Conservation (phyloP, 1,140 invertebrate species). For the Acromyrmex charruanus region DNA sequence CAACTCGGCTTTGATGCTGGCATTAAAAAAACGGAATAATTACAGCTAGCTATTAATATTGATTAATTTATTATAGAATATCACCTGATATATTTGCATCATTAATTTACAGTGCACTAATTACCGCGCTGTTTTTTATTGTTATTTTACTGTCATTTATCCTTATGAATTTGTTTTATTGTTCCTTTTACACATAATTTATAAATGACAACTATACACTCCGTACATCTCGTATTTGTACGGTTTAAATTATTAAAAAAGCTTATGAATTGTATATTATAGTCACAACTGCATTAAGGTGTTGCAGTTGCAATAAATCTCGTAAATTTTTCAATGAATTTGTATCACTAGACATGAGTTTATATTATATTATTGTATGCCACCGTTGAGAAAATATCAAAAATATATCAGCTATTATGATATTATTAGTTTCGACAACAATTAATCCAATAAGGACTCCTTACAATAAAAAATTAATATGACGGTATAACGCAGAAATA, state of each 20-base stretch:
- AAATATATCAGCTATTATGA: background rate
- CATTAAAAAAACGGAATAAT: slow-evolving; percentile 3
- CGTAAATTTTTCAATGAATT: background rate
- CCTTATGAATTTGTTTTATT: too few species aligned
- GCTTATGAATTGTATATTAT: background rate
- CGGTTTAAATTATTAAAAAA: background rate
- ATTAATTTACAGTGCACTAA: background rate
- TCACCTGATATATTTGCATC: background rate
- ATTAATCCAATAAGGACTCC: background rate
- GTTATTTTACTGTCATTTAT: too few species aligned
- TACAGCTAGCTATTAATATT: slow-evolving; percentile 26
- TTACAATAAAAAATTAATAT: background rate
- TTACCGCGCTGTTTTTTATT: too few species aligned
- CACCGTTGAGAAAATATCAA: background rate
- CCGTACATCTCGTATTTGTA: background rate
- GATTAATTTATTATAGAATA: slow-evolving; percentile 3
- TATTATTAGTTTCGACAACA: background rate
- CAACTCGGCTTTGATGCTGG: background rate
- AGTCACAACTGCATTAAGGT: background rate
- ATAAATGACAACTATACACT: background rate
- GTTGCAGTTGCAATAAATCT: background rate
- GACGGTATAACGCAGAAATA: background rate
- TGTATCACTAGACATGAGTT: background rate
- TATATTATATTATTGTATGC: background rate
- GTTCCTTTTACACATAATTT: background rate